A percentile compares a stretch with the other conserved stretches of the same genome.
Evolutionary conservation across 2,113 vertebrate genomes (phyloP).

Genomic region (Anguilla rostrata): DNA sequence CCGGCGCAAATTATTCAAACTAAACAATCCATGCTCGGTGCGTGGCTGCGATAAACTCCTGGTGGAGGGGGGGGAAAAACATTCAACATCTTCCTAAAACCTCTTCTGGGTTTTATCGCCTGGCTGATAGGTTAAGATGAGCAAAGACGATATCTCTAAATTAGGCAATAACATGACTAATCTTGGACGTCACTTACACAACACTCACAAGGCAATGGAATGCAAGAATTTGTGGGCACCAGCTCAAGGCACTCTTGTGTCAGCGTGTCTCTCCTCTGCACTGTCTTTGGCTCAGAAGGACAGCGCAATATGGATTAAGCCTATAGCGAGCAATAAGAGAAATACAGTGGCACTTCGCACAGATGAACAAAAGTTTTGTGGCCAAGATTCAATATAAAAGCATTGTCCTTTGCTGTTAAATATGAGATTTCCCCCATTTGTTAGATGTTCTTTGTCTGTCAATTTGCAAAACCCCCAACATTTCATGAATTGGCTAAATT

Average conservation of each 20-base stretch:
- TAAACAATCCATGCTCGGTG: constrained; percentile 72
- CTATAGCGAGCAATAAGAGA: too few species aligned
- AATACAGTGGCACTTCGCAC: not conserved
- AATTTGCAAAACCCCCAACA: not conserved
- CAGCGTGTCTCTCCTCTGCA: too few species aligned
- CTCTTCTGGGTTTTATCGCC: not conserved
- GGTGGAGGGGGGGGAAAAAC: not conserved
- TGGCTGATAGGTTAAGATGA: not conserved
- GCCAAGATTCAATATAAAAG: not conserved
- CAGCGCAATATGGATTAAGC: too few species aligned
- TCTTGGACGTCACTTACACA: not conserved
- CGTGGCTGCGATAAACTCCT: constrained; percentile 54
- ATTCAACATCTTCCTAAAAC: not conserved
- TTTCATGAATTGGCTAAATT: not conserved
- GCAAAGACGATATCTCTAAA: not conserved
- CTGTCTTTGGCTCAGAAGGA: too few species aligned
- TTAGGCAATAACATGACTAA: not conserved
- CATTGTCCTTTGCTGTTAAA: not conserved
- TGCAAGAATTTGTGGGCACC: not conserved
- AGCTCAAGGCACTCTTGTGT: not conserved
- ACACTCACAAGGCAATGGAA: not conserved
- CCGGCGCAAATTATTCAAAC: constrained; percentile 84
- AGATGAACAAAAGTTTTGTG: not conserved
- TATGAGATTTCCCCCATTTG: not conserved
- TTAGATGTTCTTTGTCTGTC: not conserved